Base-by-base conservation (phyloP, 2,113 vertebrate species). In the Dromaius novaehollandiae region DNA sequence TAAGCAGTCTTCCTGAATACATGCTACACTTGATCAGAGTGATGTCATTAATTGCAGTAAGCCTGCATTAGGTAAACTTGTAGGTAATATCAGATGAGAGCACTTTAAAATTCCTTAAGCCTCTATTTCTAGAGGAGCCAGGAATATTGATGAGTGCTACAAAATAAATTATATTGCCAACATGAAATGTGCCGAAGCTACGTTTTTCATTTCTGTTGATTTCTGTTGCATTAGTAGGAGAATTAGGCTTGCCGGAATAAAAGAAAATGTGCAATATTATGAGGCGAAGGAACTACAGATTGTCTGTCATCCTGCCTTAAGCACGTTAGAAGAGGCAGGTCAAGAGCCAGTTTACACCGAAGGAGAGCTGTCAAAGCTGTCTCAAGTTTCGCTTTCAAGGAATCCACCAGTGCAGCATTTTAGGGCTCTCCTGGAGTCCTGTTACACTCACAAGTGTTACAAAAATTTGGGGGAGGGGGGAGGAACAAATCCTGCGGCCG, bases 181-280 rank as follows among this genome's bases (percentile, higher is more conserved):
- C 3, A 20, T 2, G n/a, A 18, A 14, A 28, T 11, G 21, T 16
- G 40, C 63, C 26, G 36, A 65, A 38, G 42, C 0, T 34, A 3
- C 1, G 6, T 20, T 7, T n/a, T 26, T 53, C 60, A 30, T 3
- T 18, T 50, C 21, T 17, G 20, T 5, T 4, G 40, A 5, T 8
- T 19, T 46, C 42, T 48, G 1, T 9, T 9, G 2, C 22, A 5
- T 22, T 4, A 7, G 1, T 0, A 9, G n/a, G 40, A 4, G 64
- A 4, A 3, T 4, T 2, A 3, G 26, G 0, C 20, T 28, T 7
- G 30, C 7, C 1, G 65, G 38, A 8, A 2, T 3, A 42, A 12
- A 7, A 12, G 12, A 1, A 30, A 12, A 13, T 0, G 18, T 11
- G 0, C 1, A 38, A 5, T 32, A 4, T 0, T 3, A 1, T 5